These are phyloP conservation scores for Eulacestoma nigropectus DNA, from an alignment of 2,113 vertebrate species.

Conservation along the genomic window DNA sequence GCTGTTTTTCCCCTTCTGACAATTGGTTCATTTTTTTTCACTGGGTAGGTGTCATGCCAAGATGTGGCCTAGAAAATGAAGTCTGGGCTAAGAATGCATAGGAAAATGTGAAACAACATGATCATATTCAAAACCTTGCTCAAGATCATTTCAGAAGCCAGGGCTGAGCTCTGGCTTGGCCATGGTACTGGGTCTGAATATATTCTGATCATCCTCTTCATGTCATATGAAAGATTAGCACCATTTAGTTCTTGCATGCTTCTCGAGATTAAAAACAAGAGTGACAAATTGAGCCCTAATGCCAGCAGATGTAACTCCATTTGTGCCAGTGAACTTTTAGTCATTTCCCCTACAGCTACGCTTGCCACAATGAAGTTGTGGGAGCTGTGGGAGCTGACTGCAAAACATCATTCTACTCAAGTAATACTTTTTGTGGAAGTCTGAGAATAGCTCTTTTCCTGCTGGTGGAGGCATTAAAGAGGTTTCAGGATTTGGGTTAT, in stretches of 20 bases:
- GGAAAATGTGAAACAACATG: background rate
- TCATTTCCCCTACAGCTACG: background rate
- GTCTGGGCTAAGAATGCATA: background rate
- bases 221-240: background rate
- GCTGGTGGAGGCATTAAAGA: background rate
- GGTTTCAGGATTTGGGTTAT: background rate
- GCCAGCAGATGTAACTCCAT: slow-evolving; percentile 7
- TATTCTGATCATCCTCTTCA: background rate
- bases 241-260: background rate
- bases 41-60: background rate
- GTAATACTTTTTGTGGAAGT: background rate
- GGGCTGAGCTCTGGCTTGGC: background rate
- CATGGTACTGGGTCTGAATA: background rate
- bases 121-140: background rate
- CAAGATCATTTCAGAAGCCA: background rate
- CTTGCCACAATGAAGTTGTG: background rate
- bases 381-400: background rate
- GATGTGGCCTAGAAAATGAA: background rate
- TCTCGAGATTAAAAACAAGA: background rate
- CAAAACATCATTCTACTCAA: background rate
- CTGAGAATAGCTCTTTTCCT: background rate
- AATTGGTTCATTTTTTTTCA: background rate
- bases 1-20: background rate
- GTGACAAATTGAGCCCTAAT: slow-evolving; percentile 17
- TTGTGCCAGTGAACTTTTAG: background rate